Base-by-base conservation (phyloP, 53 echinoderm and acorn worm species). In the Temnopleurus reevesii region DNA sequence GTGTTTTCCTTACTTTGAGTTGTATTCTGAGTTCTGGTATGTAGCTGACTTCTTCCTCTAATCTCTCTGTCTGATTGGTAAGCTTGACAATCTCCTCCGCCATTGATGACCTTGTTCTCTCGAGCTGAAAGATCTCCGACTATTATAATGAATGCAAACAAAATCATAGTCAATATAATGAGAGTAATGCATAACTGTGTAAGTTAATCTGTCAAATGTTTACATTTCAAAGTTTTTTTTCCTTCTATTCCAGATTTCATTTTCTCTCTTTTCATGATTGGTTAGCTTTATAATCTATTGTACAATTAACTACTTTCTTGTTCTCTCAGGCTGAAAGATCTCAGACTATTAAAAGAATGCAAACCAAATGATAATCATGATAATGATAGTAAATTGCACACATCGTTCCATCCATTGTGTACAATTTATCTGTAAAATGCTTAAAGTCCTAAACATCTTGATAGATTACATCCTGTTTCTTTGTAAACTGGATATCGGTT, bases 21-120 rank as follows among this genome's bases (percentile, higher is more conserved):
- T 90, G 94, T 56, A 92, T 91, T 76, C 88, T 92, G 28, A 94
- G 76, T 25, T 99, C 99, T 23, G 99, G 96, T 76, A 99, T 23
- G 46, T 89, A 86, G 53, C 56, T 93, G 65, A 94, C 96, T 76
- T 96, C 89, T 17, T 92, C 94, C 21, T 99, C 96, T 19, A 99
- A 81, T 18, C 81, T 84, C 29, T 99, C 99, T 27, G 93, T 96
- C 83, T 82, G 92, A 80, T 99, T 99, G 89, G 94, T 81, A 54
- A 94, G 80, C 29, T 93, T 99, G 13, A 99, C 99, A 12, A 98
- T 95, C 89, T 99, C 99, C 41, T 99, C 99, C 2, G 99, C 99
- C 99, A 99, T 97, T 2, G 99, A 89, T 38, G 94, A 93, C n/a
- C 99, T 89, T 4, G 99, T 99, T 19, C 99, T 89, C 86, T 96